These are phyloP conservation scores for Drosophila pseudotalamancana DNA, from an alignment of 2,888 invertebrate genomes.

Conservation along the genomic window DNA sequence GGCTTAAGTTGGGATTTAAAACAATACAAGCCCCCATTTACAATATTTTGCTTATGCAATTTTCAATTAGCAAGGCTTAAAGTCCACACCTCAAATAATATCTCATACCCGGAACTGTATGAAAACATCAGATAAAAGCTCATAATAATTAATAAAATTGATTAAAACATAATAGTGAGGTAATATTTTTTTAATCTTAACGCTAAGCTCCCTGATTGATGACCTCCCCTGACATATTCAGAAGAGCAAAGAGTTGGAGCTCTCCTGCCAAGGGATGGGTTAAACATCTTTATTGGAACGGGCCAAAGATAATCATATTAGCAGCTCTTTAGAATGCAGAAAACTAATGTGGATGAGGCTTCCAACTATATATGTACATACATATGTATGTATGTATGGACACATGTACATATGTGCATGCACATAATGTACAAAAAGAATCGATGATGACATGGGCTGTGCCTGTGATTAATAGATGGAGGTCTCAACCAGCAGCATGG, in stretches of 20 bases:
- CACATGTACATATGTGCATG: background rate
- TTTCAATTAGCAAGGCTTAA: constrained; percentile 61
- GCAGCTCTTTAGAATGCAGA: constrained; percentile 24
- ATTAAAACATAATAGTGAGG: constrained; percentile 57
- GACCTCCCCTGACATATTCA: constrained; percentile 40
- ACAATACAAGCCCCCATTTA: constrained; percentile 1
- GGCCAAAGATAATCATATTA: constrained; percentile 36
- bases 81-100: constrained; percentile 22
- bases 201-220: constrained; percentile 57
- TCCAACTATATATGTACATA: constrained; percentile 1
- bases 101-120: constrained; percentile 42
- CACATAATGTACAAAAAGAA: constrained; percentile 18
- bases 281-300: background rate
- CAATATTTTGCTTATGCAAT: constrained; percentile 46
- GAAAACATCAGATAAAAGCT: constrained; percentile 65
- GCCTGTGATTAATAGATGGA: constrained; percentile 39
- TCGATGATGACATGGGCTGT: constrained; percentile 28
- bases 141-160: constrained; percentile 74
- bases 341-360: constrained; percentile 28
- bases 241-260: constrained; percentile 2
- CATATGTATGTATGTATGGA: background rate
- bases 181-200: constrained; percentile 38
- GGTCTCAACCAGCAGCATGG: constrained; percentile 22
- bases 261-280: background rate
- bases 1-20: constrained; percentile 3